phyloP scores from a whole-genome alignment of 2,113 vertebrate genomes.

The Lanius ludovicianus region DNA sequence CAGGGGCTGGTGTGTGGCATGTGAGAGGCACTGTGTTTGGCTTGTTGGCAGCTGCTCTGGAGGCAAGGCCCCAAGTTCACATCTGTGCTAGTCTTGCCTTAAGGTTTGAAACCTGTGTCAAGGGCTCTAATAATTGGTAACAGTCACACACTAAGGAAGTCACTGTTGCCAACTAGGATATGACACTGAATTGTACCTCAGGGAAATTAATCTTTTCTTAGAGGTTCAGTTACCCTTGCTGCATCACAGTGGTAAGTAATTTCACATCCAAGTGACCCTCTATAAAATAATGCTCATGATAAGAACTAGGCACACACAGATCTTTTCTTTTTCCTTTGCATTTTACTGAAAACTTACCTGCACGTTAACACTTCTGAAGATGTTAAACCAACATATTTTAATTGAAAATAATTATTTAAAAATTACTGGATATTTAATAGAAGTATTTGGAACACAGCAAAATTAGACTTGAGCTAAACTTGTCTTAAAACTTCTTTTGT shows the following conservation, averaged over 20 bases:
- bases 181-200: neutral
- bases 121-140: neutral
- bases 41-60: neutral
- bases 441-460: neutral
- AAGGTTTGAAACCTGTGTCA: neutral
- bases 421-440: neutral
- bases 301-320: neutral
- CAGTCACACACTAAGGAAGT: neutral
- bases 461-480: neutral
- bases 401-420: neutral
- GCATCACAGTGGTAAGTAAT: neutral
- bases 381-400: neutral
- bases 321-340: neutral
- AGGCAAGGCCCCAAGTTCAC: neutral
- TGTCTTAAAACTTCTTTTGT: neutral
- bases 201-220: neutral
- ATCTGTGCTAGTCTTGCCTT: neutral
- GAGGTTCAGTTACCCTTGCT: neutral
- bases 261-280: neutral
- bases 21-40: neutral
- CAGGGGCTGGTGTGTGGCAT: neutral
- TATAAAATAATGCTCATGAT: neutral
- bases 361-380: neutral
- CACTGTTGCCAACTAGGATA: neutral
- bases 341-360: neutral